Conservation (phyloP, 2,888 invertebrate genomes). For the Lamproptera curius region DNA sequence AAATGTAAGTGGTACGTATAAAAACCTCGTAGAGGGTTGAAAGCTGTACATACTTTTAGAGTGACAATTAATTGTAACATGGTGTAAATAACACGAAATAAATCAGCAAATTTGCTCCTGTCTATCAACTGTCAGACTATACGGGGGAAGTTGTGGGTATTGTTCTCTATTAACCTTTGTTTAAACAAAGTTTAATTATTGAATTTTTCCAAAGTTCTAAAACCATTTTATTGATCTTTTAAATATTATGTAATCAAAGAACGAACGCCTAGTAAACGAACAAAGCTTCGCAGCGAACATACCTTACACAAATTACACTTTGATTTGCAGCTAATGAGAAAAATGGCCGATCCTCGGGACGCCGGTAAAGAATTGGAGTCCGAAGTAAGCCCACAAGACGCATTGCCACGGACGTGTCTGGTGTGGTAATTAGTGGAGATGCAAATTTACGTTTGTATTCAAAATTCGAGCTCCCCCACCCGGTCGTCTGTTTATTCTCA, state of each 20-base stretch:
- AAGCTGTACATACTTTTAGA: conserved; percentile 9
- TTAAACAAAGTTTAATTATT: no score
- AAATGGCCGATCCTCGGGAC: conserved; percentile 58
- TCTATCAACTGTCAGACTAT: no score
- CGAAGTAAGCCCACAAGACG: conserved; percentile 72
- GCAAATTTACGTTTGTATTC: conserved; percentile 80
- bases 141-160: no score
- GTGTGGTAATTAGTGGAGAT: conserved; percentile 76
- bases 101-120: no score
- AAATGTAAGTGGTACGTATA: conserved; percentile 41
- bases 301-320: conserved; percentile 45
- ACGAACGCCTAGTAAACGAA: no score
- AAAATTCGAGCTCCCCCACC: conserved; percentile 77
- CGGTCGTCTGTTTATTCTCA: conserved; percentile 77
- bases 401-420: conserved; percentile 73
- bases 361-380: conserved; percentile 62
- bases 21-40: conserved; percentile 38
- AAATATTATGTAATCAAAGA: no score
- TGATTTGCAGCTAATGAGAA: conserved; percentile 61
- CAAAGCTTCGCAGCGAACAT: no score
- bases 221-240: no score
- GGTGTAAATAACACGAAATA: no score
- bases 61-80: no score
- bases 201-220: no score
- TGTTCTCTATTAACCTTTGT: no score